Evolutionary conservation across 2,888 invertebrate species (phyloP).

Genomic region (Metalampra italica): DNA sequence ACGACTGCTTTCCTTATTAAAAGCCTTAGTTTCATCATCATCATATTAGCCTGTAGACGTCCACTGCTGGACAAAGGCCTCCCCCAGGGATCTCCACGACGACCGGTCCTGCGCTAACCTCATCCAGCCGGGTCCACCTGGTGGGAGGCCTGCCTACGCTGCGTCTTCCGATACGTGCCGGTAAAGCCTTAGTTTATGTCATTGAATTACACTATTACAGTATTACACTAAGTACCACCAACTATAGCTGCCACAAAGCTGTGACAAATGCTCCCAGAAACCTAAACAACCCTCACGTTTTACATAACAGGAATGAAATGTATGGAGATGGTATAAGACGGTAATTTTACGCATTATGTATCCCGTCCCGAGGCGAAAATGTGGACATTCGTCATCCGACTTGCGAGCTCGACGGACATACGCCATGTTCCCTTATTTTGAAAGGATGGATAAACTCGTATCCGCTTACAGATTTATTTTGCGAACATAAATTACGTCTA

Average conservation of each 20-base stretch:
- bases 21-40: too few species aligned
- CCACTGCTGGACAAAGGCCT: too few species aligned
- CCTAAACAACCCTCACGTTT: neutral
- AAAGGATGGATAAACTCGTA: conserved; percentile 61
- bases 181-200: too few species aligned
- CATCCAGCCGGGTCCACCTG: too few species aligned
- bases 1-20: too few species aligned
- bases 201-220: neutral
- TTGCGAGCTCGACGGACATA: conserved; percentile 43
- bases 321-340: conserved; percentile 53
- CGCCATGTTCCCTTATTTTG: conserved; percentile 50
- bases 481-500: conserved; percentile 46
- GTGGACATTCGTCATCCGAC: conserved; percentile 64
- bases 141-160: too few species aligned
- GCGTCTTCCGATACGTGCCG: too few species aligned
- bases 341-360: conserved; percentile 75
- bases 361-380: conserved; percentile 57
- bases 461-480: conserved; percentile 62
- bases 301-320: neutral
- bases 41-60: too few species aligned
- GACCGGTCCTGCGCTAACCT: too few species aligned
- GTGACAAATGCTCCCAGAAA: neutral
- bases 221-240: neutral
- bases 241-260: neutral
- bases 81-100: too few species aligned